Evolutionary conservation across 2,888 invertebrate species (phyloP).

Genomic region (Artemia sinica): DNA sequence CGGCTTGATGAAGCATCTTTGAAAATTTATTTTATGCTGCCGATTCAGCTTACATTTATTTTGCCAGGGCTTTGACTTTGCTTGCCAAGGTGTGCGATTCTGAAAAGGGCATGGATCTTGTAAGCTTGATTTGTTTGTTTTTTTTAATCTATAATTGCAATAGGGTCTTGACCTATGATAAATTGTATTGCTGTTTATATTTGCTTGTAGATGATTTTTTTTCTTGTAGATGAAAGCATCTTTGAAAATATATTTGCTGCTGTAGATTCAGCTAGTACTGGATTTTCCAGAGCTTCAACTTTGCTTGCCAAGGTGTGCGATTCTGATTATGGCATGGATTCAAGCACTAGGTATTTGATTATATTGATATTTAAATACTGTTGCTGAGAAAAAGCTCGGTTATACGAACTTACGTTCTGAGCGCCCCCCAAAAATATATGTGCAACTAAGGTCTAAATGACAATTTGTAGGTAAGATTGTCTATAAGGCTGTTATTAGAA

Average conservation of each 20-base stretch:
- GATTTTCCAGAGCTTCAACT: slow-evolving; percentile 4
- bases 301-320: slow-evolving; percentile 5
- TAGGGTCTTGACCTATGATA: no score
- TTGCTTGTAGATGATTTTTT: not conserved
- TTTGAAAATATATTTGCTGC: slow-evolving; percentile 10
- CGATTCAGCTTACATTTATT: not conserved
- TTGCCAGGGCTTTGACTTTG: not conserved
- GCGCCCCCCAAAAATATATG: no score
- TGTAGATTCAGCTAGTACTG: not conserved
- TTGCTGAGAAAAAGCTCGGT: no score
- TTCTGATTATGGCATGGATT: slow-evolving; percentile 5
- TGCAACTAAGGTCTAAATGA: no score
- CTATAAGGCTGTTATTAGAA: no score
- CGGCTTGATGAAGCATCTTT: not conserved
- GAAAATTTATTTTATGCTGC: not conserved
- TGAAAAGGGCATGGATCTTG: not conserved
- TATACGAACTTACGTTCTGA: no score
- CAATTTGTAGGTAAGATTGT: no score
- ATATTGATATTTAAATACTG: no score
- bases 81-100: slow-evolving; percentile 5
- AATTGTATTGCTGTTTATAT: not conserved
- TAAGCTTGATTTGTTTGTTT: no score
- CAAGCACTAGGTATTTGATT: not conserved
- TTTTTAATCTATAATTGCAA: no score
- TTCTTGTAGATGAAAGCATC: slow-evolving; percentile 6